Base-by-base conservation (phyloP, 2,888 invertebrate genomes). In the Aphidius colemani region DNA sequence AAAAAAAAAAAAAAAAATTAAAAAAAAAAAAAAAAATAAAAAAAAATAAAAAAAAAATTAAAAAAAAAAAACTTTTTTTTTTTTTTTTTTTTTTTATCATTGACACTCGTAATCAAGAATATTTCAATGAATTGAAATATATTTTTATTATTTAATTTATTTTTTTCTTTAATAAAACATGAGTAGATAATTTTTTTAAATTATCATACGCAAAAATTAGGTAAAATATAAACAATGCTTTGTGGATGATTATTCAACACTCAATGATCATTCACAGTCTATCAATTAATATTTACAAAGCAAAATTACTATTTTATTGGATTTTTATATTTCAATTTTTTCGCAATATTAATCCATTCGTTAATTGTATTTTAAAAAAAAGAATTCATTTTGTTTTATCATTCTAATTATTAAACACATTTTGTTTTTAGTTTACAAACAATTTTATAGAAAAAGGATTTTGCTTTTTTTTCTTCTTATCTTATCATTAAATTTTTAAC, bases 401-500 rank as follows among this genome's bases (percentile, higher is more conserved):
- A 18, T 62, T 50, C 73, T 77, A 75, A 59, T 63, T 66, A 55
- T 75, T 74, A 77, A 73, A 71, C 74, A 74, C 69, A 55, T 66
- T 66, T 62, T 56, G 58, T 13, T 48, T 51, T 75, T 68, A 67
- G 69, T 72, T 76, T 79, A 78, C 78, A 79, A 79, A 80, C 77
- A 79, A 75, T 77, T 78, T 77, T 70, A 79, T 79, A 80, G 78
- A 80, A 79, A 79, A 80, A 46, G 40, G 79, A 2, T 18, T 18
- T 18, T 18, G 13, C 2, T 18, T 30, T 30, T 30, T 30, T 30
- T 30, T 5, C 5, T 30, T 30, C 5, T 30, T 30, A 5, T 30
- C 5, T 30, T 30, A 30, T 30, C 30, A 2, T 30, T 30, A 30
- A 30, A 30, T 30, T 30, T 5, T 30, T 30, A 30, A 30, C 3